Percentiles rank a stretch among this genome's conserved stretches.
Evolutionary conservation across 2,113 vertebrate species (phyloP).

Genomic region (Thalassoma bifasciatum): DNA sequence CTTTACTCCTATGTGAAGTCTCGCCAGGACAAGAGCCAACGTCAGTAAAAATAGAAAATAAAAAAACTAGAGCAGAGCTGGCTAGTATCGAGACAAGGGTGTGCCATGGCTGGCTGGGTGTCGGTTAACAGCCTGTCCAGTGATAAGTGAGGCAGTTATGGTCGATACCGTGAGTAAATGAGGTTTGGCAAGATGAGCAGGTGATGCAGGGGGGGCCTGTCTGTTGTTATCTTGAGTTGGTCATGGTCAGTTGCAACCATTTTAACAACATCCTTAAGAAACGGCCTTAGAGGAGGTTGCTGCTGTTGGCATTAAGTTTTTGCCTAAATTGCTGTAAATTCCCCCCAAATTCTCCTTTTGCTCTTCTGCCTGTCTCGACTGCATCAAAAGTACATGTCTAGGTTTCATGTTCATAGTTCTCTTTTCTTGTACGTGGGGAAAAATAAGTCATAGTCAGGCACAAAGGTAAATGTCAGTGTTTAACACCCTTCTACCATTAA

Average conservation of each 20-base stretch:
- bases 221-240: constrained; percentile 21
- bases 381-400: too few relatives aligned
- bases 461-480: constrained; percentile 38
- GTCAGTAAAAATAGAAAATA: constrained; percentile 6
- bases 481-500: constrained; percentile 8
- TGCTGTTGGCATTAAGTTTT: not conserved
- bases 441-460: constrained; percentile 38
- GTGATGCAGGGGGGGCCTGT: constrained; percentile 31
- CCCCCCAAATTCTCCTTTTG: too few relatives aligned
- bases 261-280: not conserved
- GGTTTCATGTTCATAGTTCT: too few relatives aligned
- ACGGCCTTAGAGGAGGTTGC: not conserved
- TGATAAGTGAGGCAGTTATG: constrained; percentile 41
- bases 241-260: not conserved
- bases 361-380: too few relatives aligned
- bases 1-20: constrained; percentile 9
- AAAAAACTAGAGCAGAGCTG: constrained; percentile 26
- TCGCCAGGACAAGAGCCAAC: constrained; percentile 17
- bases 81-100: constrained; percentile 18
- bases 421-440: constrained; percentile 23
- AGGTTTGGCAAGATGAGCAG: constrained; percentile 43
- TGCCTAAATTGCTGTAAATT: too few relatives aligned
- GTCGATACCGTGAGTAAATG: constrained; percentile 36
- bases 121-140: constrained; percentile 32
- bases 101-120: constrained; percentile 41